phyloP scores from a whole-genome alignment of 2,113 vertebrate genomes.

The Grallaria varia region DNA sequence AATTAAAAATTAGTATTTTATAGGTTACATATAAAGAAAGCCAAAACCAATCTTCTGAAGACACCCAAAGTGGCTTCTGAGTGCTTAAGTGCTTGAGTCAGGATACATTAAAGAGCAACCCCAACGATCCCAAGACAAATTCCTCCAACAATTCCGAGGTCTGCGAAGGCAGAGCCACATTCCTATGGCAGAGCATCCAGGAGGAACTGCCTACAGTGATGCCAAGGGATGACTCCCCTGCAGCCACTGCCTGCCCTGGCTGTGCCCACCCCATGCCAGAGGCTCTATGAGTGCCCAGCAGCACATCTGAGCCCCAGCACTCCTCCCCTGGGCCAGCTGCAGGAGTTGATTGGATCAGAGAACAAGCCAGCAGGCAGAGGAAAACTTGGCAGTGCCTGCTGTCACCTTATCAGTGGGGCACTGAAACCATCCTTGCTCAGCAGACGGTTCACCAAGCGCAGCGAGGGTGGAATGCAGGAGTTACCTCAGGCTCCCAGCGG shows the following conservation, averaged over 20 bases:
- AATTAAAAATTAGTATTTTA: background rate
- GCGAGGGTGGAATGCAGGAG: background rate
- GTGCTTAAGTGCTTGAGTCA: background rate
- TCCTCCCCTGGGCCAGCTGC: background rate
- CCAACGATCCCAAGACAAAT: background rate
- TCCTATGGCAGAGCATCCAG: background rate
- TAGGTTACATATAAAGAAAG: background rate
- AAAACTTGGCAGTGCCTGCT: background rate
- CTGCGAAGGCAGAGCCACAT: background rate
- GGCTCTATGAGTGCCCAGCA: no score
- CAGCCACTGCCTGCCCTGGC: background rate
- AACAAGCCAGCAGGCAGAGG: background rate
- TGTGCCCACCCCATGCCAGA: background rate
- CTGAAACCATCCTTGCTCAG: rapidly evolving
- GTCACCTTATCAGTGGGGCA: background rate
- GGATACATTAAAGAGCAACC: background rate
- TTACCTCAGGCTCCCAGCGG: rapidly evolving
- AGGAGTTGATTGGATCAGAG: background rate
- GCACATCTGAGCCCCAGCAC: background rate
- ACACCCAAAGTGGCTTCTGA: background rate
- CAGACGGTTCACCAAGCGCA: background rate
- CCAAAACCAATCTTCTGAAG: background rate
- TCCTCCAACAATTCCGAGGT: background rate
- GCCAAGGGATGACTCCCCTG: background rate
- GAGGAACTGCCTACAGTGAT: background rate